Conservation (phyloP, 2,888 invertebrate genomes). For the Escarpia spicata region DNA sequence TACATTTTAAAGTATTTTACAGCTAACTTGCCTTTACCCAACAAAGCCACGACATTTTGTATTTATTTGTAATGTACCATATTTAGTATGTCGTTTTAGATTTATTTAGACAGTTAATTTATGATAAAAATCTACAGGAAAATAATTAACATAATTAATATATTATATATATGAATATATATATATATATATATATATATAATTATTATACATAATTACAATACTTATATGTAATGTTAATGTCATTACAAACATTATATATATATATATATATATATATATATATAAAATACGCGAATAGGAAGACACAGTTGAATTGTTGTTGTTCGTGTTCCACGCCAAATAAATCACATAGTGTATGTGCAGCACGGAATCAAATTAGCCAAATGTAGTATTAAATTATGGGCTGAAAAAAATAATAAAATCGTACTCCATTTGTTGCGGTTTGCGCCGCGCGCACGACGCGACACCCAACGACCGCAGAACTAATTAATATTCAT, state of each 20-base stretch:
- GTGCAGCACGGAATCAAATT: not conserved
- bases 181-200: no score
- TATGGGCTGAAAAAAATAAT: not conserved
- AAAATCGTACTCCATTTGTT: not conserved
- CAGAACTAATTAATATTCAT: conserved; percentile 13
- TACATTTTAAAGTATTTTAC: no score
- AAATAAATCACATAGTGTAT: not conserved
- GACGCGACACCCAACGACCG: not conserved
- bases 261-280: not conserved
- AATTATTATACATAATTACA: not conserved
- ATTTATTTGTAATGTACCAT: no score
- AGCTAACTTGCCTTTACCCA: no score
- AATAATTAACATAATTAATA: no score
- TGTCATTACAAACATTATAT: not conserved
- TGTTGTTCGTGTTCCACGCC: not conserved
- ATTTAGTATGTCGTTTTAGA: no score
- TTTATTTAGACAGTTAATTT: no score
- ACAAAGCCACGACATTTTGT: no score
- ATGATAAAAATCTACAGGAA: no score
- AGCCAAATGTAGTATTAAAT: not conserved
- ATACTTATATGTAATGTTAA: no score
- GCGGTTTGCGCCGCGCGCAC: not conserved
- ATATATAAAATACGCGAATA: not conserved
- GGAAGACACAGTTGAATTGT: not conserved
- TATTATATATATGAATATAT: not conserved